phyloP scores from a whole-genome alignment of 2,113 vertebrate genomes.

The Melospiza georgiana region DNA sequence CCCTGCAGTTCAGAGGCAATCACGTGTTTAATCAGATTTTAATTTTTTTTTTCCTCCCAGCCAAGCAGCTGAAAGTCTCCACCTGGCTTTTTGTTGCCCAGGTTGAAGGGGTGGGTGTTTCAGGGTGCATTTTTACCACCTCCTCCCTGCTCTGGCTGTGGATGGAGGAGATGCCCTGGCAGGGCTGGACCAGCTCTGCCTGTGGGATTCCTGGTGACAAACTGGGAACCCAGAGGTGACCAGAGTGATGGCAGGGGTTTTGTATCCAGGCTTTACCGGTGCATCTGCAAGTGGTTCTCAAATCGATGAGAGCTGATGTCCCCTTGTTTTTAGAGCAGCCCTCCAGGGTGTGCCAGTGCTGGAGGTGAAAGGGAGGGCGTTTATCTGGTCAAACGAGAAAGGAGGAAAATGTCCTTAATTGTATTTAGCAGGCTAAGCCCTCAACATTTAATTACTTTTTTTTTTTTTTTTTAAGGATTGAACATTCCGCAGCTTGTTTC shows the following conservation, averaged over 20 bases:
- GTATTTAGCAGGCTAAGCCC: conserved; percentile 14
- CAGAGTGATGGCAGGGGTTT: accelerated
- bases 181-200: not conserved
- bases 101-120: not conserved
- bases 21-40: not conserved
- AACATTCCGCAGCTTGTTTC: conserved; percentile 56
- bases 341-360: not conserved
- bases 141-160: not conserved
- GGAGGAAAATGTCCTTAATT: not conserved
- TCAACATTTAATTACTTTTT: not conserved
- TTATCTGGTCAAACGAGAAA: not conserved
- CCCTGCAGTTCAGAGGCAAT: not conserved
- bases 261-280: accelerated
- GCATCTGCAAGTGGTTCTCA: not conserved
- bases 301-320: not conserved
- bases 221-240: accelerated
- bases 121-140: not conserved
- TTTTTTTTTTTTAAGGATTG: not conserved
- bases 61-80: not conserved
- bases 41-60: not conserved
- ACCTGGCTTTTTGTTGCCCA: not conserved
- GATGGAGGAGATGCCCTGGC: not conserved
- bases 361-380: not conserved
- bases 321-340: not conserved
- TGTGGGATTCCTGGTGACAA: not conserved